These are phyloP conservation scores for Eublepharis macularius DNA, from an alignment of 2,113 vertebrate genomes.

Conservation along the genomic window DNA sequence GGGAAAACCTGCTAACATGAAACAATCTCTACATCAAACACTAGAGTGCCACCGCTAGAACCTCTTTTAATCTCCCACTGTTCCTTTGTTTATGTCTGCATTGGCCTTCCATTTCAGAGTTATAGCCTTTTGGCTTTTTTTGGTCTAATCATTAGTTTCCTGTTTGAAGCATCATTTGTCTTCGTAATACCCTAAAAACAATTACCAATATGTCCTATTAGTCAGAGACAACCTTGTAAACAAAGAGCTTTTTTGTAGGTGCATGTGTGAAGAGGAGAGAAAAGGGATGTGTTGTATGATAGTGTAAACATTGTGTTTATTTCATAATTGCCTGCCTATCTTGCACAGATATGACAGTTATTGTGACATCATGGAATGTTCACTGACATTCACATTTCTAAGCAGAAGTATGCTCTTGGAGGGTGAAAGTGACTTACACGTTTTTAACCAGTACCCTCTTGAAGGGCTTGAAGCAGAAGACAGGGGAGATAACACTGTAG, in stretches of 20 bases:
- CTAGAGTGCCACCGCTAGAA: constrained; percentile 10
- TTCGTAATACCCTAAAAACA: constrained; percentile 25
- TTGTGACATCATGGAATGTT: neutral
- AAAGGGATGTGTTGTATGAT: neutral
- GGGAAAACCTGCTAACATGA: constrained; percentile 9
- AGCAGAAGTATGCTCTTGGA: neutral
- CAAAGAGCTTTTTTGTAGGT: neutral
- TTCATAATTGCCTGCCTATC: neutral
- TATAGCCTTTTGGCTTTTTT: neutral
- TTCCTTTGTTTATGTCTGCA: neutral
- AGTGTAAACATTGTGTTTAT: neutral
- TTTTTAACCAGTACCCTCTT: no score
- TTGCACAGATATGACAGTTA: neutral
- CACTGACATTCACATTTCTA: neutral
- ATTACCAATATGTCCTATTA: neutral
- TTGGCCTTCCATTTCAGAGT: neutral
- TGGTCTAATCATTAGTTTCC: constrained; percentile 20
- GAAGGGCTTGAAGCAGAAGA: no score
- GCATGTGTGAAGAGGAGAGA: neutral
- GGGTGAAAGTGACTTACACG: no score
- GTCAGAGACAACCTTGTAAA: neutral
- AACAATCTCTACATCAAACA: constrained; percentile 4
- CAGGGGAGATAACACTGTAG: no score
- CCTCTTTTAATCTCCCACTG: constrained; percentile 24
- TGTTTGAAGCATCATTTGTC: constrained; percentile 35